Evolutionary conservation across 2,113 vertebrate species (phyloP).

Genomic region (Octodon degus): DNA sequence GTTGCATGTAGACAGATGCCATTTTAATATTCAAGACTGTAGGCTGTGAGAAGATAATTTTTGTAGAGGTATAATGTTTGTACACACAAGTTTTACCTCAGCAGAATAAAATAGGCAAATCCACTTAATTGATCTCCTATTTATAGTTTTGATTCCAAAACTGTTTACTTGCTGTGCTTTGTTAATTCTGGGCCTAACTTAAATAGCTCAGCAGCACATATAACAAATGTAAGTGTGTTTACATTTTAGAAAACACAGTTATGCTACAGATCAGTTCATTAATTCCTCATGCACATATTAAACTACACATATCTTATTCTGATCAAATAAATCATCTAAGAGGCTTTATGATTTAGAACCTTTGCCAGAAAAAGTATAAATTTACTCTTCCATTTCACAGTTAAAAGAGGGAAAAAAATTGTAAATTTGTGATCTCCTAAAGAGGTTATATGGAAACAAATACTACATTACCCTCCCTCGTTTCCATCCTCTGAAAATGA

Average conservation of each 20-base stretch:
- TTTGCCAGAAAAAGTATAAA: conserved; percentile 24
- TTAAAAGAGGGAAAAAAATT: conserved; percentile 10
- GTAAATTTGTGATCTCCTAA: conserved; percentile 2
- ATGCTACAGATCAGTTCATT: conserved; percentile 43
- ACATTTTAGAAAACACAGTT: conserved; percentile 47
- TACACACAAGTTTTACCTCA: conserved; percentile 20
- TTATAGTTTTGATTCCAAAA: conserved; percentile 66
- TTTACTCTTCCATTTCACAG: conserved; percentile 7
- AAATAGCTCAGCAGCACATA: conserved; percentile 54
- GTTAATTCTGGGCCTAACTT: conserved; percentile 49
- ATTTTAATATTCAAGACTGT: conserved; percentile 16
- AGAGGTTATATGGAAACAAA: conserved; percentile 31
- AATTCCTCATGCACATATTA: conserved; percentile 51
- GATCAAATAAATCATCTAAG: conserved; percentile 42
- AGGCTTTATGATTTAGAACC: conserved; percentile 58
- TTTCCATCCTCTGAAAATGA: conserved; percentile 15
- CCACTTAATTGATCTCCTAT: conserved; percentile 59
- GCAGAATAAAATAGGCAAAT: conserved; percentile 51
- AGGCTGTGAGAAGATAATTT: background rate
- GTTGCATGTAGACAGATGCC: conserved; percentile 17
- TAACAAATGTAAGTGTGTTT: conserved; percentile 65
- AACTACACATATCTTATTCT: conserved; percentile 25
- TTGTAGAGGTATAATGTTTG: background rate
- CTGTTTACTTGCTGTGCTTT: conserved; percentile 59
- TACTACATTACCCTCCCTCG: background rate